These are phyloP conservation scores for Tridacna gigas DNA, from an alignment of 2,888 invertebrate genomes.

Conservation along the genomic window DNA sequence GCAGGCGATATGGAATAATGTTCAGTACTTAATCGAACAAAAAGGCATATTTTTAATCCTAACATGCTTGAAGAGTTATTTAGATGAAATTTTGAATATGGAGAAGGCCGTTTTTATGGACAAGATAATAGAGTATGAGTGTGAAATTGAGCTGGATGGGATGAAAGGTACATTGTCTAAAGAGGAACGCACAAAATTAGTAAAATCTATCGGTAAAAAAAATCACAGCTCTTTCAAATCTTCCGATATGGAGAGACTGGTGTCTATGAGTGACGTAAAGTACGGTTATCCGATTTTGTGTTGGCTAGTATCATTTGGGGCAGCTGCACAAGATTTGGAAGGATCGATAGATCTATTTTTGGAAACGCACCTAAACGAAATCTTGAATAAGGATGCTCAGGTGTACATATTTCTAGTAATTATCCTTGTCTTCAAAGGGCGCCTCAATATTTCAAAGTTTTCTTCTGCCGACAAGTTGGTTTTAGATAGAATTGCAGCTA, in stretches of 20 bases:
- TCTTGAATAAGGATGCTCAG: background rate
- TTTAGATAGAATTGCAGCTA: constrained; percentile 5
- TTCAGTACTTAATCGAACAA: constrained; percentile 24
- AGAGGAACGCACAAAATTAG: constrained; percentile 30
- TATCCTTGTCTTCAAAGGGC: background rate
- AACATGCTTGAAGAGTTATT: constrained; percentile 34
- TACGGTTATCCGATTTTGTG: constrained; percentile 32
- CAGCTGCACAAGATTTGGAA: background rate
- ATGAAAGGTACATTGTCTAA: constrained; percentile 27
- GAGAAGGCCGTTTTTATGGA: background rate
- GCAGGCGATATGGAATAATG: constrained; percentile 17
- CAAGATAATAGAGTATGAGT: constrained; percentile 17
- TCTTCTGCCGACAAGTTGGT: background rate
- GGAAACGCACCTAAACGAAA: background rate
- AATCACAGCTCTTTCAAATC: constrained; percentile 16
- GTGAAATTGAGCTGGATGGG: constrained; percentile 40
- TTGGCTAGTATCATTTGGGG: background rate
- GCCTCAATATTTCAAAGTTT: constrained; percentile 1
- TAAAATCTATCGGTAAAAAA: constrained; percentile 12
- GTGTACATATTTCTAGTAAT: background rate
- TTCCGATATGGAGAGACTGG: background rate
- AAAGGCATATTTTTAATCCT: constrained; percentile 44
- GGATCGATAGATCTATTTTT: background rate
- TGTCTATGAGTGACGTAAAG: background rate
- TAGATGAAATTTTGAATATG: background rate